A percentile compares a stretch with the other conserved stretches of the same genome.
Conservation (phyloP, 2,888 invertebrate species). For the Amitus sp. region DNA sequence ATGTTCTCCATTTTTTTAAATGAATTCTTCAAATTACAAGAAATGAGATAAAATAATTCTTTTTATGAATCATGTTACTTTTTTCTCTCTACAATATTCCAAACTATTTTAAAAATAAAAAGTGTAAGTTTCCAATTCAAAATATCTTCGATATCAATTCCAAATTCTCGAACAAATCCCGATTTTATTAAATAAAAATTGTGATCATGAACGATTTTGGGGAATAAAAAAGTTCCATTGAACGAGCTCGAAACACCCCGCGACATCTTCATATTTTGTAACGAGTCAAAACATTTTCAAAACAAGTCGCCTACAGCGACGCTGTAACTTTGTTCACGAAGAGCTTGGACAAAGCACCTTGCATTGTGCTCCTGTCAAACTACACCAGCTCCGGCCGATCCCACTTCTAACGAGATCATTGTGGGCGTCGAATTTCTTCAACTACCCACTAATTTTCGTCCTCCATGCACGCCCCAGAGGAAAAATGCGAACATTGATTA, state of each 20-base stretch:
- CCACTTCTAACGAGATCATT: slow-evolving; percentile 62
- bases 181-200: slow-evolving; percentile 2
- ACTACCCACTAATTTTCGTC: too few species aligned
- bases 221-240: slow-evolving; percentile 5
- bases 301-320: slow-evolving; percentile 7
- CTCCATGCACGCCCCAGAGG: slow-evolving; percentile 35
- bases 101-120: too few species aligned
- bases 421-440: slow-evolving; percentile 62
- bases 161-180: too few species aligned
- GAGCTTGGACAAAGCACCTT: slow-evolving; percentile 53
- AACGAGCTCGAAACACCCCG: neutral
- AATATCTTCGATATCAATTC: too few species aligned
- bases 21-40: too few species aligned
- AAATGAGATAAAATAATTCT: too few species aligned
- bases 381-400: slow-evolving; percentile 48
- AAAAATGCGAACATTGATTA: too few species aligned
- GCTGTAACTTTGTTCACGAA: too few species aligned
- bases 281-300: slow-evolving; percentile 17
- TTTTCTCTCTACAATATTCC: too few species aligned
- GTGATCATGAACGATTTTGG: slow-evolving; percentile 15
- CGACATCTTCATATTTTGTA: slow-evolving; percentile 13
- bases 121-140: too few species aligned
- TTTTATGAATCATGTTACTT: too few species aligned
- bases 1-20: too few species aligned
- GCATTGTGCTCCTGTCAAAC: slow-evolving; percentile 58